A percentile compares a stretch with the other conserved stretches of the same genome.
Evolutionary conservation across 2,797 vertebrate genomes (phyloP).

Genomic region (Sebastes taczanowskii): DNA sequence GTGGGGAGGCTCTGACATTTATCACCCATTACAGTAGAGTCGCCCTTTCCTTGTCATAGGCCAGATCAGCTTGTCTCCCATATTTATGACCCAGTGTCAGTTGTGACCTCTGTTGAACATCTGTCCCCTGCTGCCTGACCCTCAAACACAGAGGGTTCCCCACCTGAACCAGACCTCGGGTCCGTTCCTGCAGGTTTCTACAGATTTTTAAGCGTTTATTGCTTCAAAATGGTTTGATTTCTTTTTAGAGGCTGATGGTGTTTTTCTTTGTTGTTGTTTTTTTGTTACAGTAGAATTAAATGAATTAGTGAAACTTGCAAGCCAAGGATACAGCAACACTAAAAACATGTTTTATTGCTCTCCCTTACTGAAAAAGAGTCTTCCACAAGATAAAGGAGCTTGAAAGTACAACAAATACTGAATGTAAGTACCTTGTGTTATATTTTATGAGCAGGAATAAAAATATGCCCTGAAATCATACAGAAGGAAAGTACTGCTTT

Average conservation of each 20-base stretch:
- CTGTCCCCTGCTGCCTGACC: conserved; percentile 55
- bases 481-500: background rate
- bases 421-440: background rate
- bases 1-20: conserved; percentile 70
- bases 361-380: background rate
- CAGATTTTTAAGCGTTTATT: background rate
- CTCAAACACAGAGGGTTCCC: conserved; percentile 24
- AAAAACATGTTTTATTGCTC: background rate
- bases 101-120: conserved; percentile 60
- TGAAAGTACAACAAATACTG: background rate
- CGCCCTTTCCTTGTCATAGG: conserved; percentile 67
- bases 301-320: background rate
- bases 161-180: conserved; percentile 24
- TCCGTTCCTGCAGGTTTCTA: background rate
- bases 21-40: conserved; percentile 71
- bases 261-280: background rate
- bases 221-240: background rate
- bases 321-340: background rate
- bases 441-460: background rate
- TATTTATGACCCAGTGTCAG: conserved; percentile 71
- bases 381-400: background rate
- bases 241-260: background rate
- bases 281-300: background rate
- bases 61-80: conserved; percentile 65
- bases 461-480: background rate